Base-by-base conservation (phyloP, 2,113 vertebrate genomes). In the Machaerirhynchus nigripectus region DNA sequence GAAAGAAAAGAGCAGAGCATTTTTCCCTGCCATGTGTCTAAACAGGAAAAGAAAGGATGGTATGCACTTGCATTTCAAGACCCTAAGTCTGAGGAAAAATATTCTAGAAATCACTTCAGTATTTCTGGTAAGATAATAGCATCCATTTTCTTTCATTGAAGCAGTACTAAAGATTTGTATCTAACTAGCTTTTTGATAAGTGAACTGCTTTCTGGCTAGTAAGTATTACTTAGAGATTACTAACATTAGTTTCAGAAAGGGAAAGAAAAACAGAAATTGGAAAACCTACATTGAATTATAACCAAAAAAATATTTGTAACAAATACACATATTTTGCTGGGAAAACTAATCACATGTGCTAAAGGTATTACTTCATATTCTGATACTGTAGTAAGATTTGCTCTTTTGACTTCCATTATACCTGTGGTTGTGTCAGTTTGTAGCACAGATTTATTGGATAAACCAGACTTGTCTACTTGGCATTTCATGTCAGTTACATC, bases 401-500 rank as follows among this genome's bases (percentile, higher is more conserved):
- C 21, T 73, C 13, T 70, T n/a, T 47, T 33, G 15, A 57, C 23
- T 93, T 91, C 28, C 59, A 67, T 84, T 93, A 91, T 96, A 97
- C 92, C 95, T 88, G 92, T 77, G 55, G 63, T 77, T 84, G 33
- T 90, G 59, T 95, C 89, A 37, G 33, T 85, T 49, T 78, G 65
- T 68, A 80, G 46, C 1, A 3, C 77, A 90, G 94, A 94, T 95
- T 85, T 91, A 53, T 71, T 95, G n/a, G 47, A 77, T 92, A 94
- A 92, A 83, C 3, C 37, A 76, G 92, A 89, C 37, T 95, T 95
- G 14, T 93, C 93, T 81, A 27, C 75, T 84, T 95, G 91, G 75
- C 56, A 60, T 24, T 94, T 90, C 73, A 68, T 11, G 47, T 93
- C 93, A 89, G 70, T 96, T 84, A 92, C 11, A 71, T 97, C 92